Evolutionary conservation across 2,113 vertebrate genomes (phyloP).

Genomic region (Myocastor coypus): DNA sequence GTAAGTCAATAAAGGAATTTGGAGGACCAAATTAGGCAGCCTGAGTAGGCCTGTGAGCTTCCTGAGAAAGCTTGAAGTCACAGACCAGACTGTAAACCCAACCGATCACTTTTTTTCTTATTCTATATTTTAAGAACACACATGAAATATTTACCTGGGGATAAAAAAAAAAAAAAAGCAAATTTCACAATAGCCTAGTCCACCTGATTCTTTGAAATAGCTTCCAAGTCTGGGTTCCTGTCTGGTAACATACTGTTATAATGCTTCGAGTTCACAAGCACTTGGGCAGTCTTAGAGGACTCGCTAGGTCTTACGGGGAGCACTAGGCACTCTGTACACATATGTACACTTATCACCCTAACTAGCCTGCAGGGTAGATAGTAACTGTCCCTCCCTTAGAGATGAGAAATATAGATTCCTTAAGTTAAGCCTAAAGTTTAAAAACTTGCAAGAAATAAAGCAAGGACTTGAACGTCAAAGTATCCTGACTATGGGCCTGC

Average conservation of each 20-base stretch:
- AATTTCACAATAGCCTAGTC: conserved; percentile 1
- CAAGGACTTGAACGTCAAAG: background rate
- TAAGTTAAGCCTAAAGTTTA: background rate
- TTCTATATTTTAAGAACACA: background rate
- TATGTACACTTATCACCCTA: background rate
- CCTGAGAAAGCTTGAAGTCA: background rate
- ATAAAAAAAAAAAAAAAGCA: background rate
- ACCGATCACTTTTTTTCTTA: background rate
- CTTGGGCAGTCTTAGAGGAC: background rate
- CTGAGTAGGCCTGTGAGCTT: background rate
- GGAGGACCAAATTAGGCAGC: background rate
- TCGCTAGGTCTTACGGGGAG: too few relatives aligned
- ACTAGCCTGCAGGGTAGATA: background rate
- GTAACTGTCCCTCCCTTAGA: background rate
- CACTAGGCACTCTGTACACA: background rate
- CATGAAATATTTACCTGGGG: background rate
- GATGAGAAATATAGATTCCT: background rate
- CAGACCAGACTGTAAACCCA: background rate
- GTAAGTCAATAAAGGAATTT: background rate
- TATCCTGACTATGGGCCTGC: background rate
- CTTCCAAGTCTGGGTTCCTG: background rate
- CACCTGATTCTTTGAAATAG: conserved; percentile 16
- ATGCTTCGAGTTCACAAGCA: background rate
- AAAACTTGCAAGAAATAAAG: background rate
- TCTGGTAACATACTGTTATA: background rate